phyloP scores from a whole-genome alignment of 2,888 invertebrate genomes.

The Tillus elongatus region DNA sequence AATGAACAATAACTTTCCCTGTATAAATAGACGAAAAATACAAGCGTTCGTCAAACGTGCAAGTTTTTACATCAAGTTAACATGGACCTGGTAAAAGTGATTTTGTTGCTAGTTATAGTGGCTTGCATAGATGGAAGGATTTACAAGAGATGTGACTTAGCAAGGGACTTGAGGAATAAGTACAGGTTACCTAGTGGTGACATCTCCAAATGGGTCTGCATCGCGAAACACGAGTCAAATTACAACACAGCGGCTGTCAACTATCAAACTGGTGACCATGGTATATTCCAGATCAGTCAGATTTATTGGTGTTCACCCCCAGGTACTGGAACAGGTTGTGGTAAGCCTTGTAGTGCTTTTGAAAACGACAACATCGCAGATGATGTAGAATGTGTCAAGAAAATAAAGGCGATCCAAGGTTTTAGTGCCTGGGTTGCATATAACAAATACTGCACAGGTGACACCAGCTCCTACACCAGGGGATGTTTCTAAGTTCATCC shows the following conservation, averaged over 20 bases:
- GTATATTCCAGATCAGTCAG: constrained; percentile 13
- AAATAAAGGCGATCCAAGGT: constrained; percentile 8
- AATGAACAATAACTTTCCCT: too few species aligned
- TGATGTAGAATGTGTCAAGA: constrained; percentile 9
- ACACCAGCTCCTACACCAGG: neutral
- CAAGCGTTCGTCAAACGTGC: too few species aligned
- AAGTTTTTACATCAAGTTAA: too few species aligned
- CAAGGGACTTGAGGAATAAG: too few species aligned
- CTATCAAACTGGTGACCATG: constrained; percentile 8
- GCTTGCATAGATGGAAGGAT: too few species aligned
- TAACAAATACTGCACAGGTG: constrained; percentile 10
- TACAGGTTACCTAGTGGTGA: too few species aligned
- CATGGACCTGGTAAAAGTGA: too few species aligned
- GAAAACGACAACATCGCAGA: constrained; percentile 12
- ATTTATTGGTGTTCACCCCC: constrained; percentile 10
- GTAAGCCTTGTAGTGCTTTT: constrained; percentile 9
- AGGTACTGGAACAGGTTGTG: constrained; percentile 8
- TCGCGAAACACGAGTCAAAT: constrained; percentile 11
- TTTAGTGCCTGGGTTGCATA: constrained; percentile 13
- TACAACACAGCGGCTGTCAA: constrained; percentile 12
- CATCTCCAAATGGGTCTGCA: constrained; percentile 14
- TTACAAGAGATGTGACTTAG: too few species aligned
- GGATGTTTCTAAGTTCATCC: neutral
- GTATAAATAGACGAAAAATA: too few species aligned
- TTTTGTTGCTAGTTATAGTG: too few species aligned